Base-by-base conservation (phyloP, 2,113 vertebrate species). In the Gnathonemus echidnorhynchus region DNA sequence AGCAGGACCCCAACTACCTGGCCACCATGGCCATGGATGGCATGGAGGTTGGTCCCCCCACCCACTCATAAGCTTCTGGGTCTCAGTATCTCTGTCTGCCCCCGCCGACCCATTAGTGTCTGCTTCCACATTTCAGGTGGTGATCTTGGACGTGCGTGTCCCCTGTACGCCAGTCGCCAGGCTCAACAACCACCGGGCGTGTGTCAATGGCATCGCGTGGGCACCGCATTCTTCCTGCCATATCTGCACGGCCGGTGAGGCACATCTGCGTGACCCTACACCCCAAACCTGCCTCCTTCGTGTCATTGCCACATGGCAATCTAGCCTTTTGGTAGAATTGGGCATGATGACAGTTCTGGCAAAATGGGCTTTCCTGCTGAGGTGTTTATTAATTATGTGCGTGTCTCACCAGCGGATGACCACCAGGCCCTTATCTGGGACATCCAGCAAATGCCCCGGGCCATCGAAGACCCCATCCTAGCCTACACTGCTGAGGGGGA, bases 361-460 rank as follows among this genome's bases (percentile, higher is more conserved):
- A 11, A 66, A 66, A 27, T 56, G 56, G 70, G 15, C 5, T 39
- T 80, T 5, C 7, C 21, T 58, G 53, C 31, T 88, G 17, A 27
- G 10, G 10, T 45, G 19, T 62, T 66, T 31, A 27, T 39, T 39
- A 45, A 62, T 31, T 88, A 3, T 21, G 21, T 87, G 31, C 15
- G 35, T 17, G 84, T 85, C 88, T 66, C 74, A 39, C 89, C 92
- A 99, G 98, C 98, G 3, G 98, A 99, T 92, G 98, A 99, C 94
- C 98, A 99, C 95, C 98, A 99, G 96, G 98, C 98, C 85, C 97
- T 99, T 92, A 99, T 99, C 95, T 99, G 98, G 98, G 98, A 99
- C 93, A 99, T 99, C 94, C 98, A 99, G 95, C 98, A 99, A 92
- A 99, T 99, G 98, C 98, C 98, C 0, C 96, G 98, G 15, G 98